Evolutionary conservation across 2,797 vertebrate species (phyloP), one percentile per base, ranked within the genome.

Genomic region (Anguilla anguilla): DNA sequence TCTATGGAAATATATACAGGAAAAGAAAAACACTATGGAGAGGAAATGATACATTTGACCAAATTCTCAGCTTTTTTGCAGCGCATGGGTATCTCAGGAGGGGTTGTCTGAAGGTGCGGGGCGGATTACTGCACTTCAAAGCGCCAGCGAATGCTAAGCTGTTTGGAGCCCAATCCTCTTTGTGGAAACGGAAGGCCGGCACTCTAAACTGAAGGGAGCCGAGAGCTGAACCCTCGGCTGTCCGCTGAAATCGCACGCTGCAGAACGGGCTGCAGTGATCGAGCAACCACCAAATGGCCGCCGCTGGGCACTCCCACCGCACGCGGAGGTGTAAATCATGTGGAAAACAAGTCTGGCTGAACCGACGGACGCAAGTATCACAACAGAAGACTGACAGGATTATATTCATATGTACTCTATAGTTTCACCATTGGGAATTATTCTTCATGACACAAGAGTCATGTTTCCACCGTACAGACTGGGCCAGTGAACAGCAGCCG

Each of bases 71-170:
- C 6, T 55, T 49, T 87, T 86, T 87, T 83, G 43, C 49, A 74
- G 72, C 83, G 92, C 89, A 17, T 74, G 86, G 89, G 92, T 90
- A 91, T 95, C 91, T 86, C 46, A 91, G 90, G 84, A 93, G 91
- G 94, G 94, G 95, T 95, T 95, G 93, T 95, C 90, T 95, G 92
- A 95, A 95, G 94, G 94, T 95, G 95, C 92, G 91, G 90, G 91
- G 93, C 92, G 94, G 95, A 96, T 96, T 96, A 96, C 88, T 91
- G 86, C 86, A 94, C 95, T 95, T 96, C 95, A 96, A 96, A 96
- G 94, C 91, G 86, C 86, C 87, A 90, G 93, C 94, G 91, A 92
- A 93, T 94, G 94, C 93, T 94, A 95, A 95, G 93, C 93, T 90
- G 92, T 94, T 91, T 92, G 94, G 94, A 95, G 94, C 93, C 94